A percentile compares a stretch with the other conserved stretches of the same genome.
Evolutionary conservation across 2,113 vertebrate species (phyloP).

Genomic region (Mustela lutreola): DNA sequence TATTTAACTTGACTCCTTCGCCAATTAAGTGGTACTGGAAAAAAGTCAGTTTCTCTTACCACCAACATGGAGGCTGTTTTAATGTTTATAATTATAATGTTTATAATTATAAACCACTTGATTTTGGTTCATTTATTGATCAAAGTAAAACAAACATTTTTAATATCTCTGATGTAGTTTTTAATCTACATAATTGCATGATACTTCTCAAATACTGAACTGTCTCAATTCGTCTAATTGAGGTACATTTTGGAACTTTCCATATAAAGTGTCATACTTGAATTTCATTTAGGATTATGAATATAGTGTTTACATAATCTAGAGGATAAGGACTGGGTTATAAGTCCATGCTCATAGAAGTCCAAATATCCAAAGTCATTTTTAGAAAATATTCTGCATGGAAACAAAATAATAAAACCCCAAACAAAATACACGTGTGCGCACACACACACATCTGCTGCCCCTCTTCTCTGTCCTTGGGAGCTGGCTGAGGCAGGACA

Average conservation of each 20-base stretch:
- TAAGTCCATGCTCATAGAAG: background rate
- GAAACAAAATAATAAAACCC: background rate
- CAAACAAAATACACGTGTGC: background rate
- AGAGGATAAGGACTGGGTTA: background rate
- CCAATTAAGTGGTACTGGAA: background rate
- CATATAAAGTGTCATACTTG: background rate
- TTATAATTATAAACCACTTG: background rate
- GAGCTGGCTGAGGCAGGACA: background rate
- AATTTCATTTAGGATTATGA: conserved; percentile 40
- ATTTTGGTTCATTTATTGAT: background rate
- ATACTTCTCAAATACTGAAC: background rate
- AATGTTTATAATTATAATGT: background rate
- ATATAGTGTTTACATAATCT: background rate
- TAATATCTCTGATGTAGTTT: background rate
- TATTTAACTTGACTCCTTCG: background rate
- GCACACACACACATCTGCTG: background rate
- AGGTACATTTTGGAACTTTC: background rate
- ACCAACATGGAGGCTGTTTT: background rate
- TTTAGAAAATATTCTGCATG: background rate
- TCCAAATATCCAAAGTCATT: background rate
- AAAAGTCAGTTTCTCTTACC: conserved; percentile 1
- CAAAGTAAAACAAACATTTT: background rate
- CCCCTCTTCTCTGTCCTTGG: background rate
- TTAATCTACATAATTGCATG: background rate
- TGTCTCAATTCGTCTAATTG: background rate